Evolutionary conservation across 1,140 invertebrate genomes (phyloP).

Genomic region (Brachionus paranguensis): DNA sequence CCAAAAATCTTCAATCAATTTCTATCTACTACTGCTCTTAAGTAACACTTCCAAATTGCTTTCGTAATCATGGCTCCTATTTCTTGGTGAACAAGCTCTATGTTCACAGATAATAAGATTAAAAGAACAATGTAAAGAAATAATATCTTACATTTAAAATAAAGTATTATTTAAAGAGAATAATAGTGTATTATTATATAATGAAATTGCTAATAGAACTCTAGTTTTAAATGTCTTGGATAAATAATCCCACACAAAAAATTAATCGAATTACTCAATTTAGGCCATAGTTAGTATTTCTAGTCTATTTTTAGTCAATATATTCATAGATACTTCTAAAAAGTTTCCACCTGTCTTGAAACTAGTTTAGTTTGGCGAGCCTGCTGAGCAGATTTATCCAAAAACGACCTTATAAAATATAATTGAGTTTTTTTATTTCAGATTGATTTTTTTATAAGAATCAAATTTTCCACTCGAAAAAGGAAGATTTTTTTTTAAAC

Average conservation of each 20-base stretch:
- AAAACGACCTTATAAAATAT: background rate
- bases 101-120: background rate
- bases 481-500: background rate
- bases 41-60: background rate
- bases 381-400: background rate
- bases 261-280: background rate
- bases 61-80: background rate
- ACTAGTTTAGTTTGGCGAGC: background rate
- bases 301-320: background rate
- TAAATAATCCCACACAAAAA: background rate
- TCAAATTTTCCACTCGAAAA: background rate
- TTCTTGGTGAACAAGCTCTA: background rate
- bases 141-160: background rate
- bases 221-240: constrained; percentile 21
- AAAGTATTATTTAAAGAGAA: background rate
- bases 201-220: background rate
- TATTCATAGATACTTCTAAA: background rate
- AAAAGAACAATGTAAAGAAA: background rate
- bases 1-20: background rate
- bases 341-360: background rate
- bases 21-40: background rate
- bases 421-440: background rate
- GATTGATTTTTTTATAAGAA: background rate
- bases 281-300: background rate
- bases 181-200: constrained; percentile 3